These are phyloP conservation scores for Priocnemis perturbator DNA, from an alignment of 2,888 invertebrate genomes.

Conservation along the genomic window DNA sequence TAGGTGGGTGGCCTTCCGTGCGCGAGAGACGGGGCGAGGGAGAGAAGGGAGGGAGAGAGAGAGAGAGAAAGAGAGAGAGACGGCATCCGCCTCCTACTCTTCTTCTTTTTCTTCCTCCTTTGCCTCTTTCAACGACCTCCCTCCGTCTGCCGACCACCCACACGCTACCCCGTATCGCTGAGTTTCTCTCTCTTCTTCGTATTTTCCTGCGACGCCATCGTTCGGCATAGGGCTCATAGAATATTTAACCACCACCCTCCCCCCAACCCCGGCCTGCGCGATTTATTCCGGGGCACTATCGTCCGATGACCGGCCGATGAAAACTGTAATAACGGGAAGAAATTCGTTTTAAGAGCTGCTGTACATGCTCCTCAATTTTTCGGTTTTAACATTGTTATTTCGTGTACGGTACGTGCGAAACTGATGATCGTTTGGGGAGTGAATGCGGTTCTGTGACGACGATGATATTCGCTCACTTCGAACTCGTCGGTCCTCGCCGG, in stretches of 20 bases:
- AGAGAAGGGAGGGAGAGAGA: constrained; percentile 29
- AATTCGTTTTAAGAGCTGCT: too few species aligned
- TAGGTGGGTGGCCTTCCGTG: constrained; percentile 41
- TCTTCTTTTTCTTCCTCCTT: constrained; percentile 29
- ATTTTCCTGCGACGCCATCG: constrained; percentile 35
- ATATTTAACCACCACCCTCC: constrained; percentile 8
- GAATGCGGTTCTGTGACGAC: too few species aligned
- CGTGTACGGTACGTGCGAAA: too few species aligned
- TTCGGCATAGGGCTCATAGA: constrained; percentile 1
- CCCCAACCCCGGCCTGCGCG: not conserved
- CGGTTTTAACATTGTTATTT: too few species aligned
- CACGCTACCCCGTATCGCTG: constrained; percentile 15
- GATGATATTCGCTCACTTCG: too few species aligned
- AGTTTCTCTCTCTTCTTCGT: constrained; percentile 13
- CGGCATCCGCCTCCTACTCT: constrained; percentile 39
- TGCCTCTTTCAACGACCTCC: constrained; percentile 42
- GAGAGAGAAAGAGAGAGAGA: constrained; percentile 21
- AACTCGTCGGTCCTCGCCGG: too few species aligned
- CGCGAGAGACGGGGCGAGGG: constrained; percentile 31
- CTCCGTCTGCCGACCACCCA: constrained; percentile 29
- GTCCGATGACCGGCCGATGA: too few species aligned
- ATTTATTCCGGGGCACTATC: constrained; percentile 13
- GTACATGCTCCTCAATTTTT: too few species aligned
- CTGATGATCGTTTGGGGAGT: too few species aligned
- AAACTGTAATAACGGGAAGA: too few species aligned